Conservation (phyloP, 2,113 vertebrate species). For the Notechis scutatus region DNA sequence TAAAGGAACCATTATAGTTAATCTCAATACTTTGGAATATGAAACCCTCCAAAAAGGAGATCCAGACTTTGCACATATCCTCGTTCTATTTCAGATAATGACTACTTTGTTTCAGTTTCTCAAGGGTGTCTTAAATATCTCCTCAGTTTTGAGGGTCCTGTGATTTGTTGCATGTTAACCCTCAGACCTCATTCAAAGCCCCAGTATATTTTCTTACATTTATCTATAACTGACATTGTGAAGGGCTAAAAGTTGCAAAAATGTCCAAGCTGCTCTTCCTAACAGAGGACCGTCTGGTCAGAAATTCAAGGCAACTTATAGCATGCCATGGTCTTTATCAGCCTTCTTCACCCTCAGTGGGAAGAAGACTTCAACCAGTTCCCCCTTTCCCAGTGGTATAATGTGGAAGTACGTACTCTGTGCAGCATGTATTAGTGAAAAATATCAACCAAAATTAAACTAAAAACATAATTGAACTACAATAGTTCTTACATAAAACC, state of each 20-base stretch:
- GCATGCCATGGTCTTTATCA: background rate
- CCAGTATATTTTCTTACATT: background rate
- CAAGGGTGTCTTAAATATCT: fast-evolving
- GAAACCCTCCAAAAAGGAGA: slow-evolving; percentile 20
- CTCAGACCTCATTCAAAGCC: background rate
- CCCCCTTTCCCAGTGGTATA: no score
- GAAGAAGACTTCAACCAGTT: background rate
- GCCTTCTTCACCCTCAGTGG: background rate
- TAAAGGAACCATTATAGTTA: slow-evolving; percentile 49
- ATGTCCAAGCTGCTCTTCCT: background rate
- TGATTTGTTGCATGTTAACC: background rate
- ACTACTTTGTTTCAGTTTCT: background rate
- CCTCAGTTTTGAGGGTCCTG: background rate
- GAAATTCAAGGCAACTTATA: background rate
- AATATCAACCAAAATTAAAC: no score
- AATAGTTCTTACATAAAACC: no score
- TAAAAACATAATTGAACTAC: no score
- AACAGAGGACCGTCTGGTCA: background rate
- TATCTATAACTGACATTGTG: background rate
- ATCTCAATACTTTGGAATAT: slow-evolving; percentile 43
- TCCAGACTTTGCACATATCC: slow-evolving; percentile 41
- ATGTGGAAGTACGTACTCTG: background rate
- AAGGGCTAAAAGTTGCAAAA: background rate
- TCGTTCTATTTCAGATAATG: background rate
- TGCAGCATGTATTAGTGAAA: no score